These are phyloP conservation scores for Rhopilema esculentum DNA, from an alignment of 30 jellyfish, hydroid and myxozoan species.

Conservation along the genomic window DNA sequence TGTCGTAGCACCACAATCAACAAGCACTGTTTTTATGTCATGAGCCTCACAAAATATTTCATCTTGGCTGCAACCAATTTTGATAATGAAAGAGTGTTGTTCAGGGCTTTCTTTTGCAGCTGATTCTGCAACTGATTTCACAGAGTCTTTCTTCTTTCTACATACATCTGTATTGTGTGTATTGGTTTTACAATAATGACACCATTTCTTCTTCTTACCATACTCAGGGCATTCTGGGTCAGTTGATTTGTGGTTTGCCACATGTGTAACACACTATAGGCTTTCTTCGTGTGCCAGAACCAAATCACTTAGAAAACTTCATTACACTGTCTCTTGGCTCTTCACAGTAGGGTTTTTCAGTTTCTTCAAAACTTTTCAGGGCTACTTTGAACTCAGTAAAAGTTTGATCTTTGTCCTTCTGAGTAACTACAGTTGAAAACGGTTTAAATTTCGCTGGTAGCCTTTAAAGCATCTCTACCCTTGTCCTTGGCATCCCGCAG, in stretches of 20 bases:
- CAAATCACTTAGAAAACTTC: not conserved
- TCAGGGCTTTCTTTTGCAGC: not conserved
- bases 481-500: constrained; percentile 31
- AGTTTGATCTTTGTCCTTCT: constrained; percentile 24
- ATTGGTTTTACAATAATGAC: constrained; percentile 28
- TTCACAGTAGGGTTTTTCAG: constrained; percentile 8
- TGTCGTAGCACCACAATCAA: constrained; percentile 47
- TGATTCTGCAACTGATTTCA: not conserved
- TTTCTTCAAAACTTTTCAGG: constrained; percentile 39
- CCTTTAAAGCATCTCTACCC: constrained; percentile 28
- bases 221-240: constrained; percentile 5
- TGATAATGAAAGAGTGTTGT: not conserved
- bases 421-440: constrained; percentile 27
- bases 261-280: not conserved
- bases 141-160: constrained; percentile 48
- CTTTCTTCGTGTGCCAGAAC: not conserved
- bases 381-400: constrained; percentile 37
- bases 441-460: constrained; percentile 36
- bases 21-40: not conserved
- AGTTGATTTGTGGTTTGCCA: not conserved
- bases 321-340: constrained; percentile 20
- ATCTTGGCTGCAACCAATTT: not conserved
- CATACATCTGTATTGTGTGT: constrained; percentile 59
- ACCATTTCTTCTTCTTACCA: constrained; percentile 36
- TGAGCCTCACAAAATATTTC: not conserved